Evolutionary conservation across 2,797 vertebrate species (phyloP).

Genomic region (Gephyroberyx darwinii): DNA sequence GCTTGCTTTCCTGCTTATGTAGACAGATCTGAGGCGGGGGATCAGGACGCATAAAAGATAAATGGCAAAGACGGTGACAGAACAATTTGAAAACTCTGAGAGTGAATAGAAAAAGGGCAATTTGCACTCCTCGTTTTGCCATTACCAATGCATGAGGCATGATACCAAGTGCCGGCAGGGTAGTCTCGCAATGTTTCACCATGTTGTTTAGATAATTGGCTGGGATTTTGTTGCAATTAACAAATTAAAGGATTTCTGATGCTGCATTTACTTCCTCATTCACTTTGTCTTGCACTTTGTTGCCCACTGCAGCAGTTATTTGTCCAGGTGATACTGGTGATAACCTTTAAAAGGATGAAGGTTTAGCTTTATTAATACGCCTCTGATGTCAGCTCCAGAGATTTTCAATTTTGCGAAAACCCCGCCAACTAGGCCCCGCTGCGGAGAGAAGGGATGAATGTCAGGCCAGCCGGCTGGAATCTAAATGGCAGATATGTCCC

Average conservation of each 20-base stretch:
- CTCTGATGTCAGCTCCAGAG: constrained; percentile 47
- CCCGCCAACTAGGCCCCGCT: neutral
- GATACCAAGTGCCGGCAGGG: constrained; percentile 65
- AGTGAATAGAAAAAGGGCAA: constrained; percentile 55
- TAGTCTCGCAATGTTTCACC: constrained; percentile 68
- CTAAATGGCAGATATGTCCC: constrained; percentile 75
- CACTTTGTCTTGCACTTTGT: constrained; percentile 28
- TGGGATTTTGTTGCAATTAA: constrained; percentile 71
- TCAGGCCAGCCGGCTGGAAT: constrained; percentile 54
- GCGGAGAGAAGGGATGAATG: constrained; percentile 33
- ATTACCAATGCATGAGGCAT: constrained; percentile 76
- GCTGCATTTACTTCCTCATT: constrained; percentile 55
- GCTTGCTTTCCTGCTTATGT: constrained; percentile 35
- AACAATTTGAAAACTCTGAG: constrained; percentile 68
- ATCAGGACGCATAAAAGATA: constrained; percentile 67
- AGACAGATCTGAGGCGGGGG: constrained; percentile 49
- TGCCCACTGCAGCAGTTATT: constrained; percentile 43
- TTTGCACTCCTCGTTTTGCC: constrained; percentile 66
- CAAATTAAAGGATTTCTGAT: constrained; percentile 76
- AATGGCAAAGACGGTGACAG: constrained; percentile 60
- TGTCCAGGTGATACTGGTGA: constrained; percentile 50
- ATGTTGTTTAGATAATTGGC: constrained; percentile 78
- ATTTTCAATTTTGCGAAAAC: constrained; percentile 48
- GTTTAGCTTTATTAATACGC: constrained; percentile 55
- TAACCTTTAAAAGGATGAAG: constrained; percentile 62